Base-by-base conservation (phyloP, 2,797 vertebrate species). In the Tiaroga cobitis region DNA sequence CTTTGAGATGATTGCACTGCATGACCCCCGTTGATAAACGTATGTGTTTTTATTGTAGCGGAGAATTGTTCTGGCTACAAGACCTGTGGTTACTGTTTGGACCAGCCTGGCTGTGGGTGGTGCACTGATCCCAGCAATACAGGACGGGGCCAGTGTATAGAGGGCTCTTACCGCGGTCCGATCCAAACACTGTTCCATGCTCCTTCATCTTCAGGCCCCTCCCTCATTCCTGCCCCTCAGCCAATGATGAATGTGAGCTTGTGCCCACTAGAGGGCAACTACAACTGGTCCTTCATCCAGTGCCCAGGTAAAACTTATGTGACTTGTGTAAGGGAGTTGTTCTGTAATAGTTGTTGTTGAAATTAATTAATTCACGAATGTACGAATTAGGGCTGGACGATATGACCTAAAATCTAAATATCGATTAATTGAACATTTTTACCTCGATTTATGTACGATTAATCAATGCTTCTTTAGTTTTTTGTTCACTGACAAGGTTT, bases 1-100 rank as follows among this genome's bases (percentile, higher is more conserved):
- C 1, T 73, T 63, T 49, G 65, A 59, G 41, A 19, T 80, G 19
- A 41, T 59, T 69, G 61, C 34, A 29, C 18, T 39, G 26, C n/a
- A 59, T 37, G 18, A 54, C n/a, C 8, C 61, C 8, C 21, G 34
- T 46, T 76, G 41, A 67, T 77, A 19, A 68, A 32, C 15, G 24
- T 2, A 11, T 83, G 67, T 49, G 32, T 68, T 59, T 72, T 29
- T 65, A 43, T 85, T 75, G 15, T 91, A 96, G 95, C 95, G 8
- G 98, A 99, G 90, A 99, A 99, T 93, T 99, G 98, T 86, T 99
- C 98, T 0, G 98, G 98, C 9, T 99, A 99, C 91, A 94, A 97
- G 65, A 99, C 98, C 0, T 99, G 98, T 0, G 94, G 94, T 1
- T 97, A 97, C 88, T 99, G 98, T 87, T 84, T 99, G 94, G 97